Percentiles rank a stretch among this genome's conserved stretches.
phyloP scores from a whole-genome alignment of 2,113 vertebrate species.

The Ornithorhynchus anatinus region DNA sequence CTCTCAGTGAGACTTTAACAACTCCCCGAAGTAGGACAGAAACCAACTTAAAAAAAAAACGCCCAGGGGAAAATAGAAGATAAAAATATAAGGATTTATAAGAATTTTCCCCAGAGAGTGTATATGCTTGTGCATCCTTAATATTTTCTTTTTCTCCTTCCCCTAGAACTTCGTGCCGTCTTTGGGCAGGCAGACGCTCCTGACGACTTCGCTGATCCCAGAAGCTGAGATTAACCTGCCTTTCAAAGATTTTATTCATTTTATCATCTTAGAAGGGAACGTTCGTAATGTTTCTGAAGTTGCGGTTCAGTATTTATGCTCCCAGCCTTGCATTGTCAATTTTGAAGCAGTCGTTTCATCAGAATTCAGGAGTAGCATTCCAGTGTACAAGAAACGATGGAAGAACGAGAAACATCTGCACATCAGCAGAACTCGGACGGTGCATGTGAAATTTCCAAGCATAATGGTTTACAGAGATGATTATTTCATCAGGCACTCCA shows the following conservation, averaged over 20 bases:
- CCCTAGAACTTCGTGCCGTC: conserved; percentile 59
- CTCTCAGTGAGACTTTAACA: no score
- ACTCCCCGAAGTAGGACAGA: no score
- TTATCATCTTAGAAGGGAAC: conserved; percentile 76
- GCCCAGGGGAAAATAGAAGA: conserved; percentile 8
- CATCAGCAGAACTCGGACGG: conserved; percentile 65
- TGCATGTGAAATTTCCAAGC: conserved; percentile 79
- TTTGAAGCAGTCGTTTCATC: conserved; percentile 83
- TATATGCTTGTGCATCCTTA: background rate
- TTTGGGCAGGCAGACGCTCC: conserved; percentile 65
- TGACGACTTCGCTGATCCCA: conserved; percentile 59
- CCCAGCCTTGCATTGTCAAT: conserved; percentile 77
- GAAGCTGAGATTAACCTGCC: conserved; percentile 27
- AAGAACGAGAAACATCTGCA: conserved; percentile 67
- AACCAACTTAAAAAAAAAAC: no score
- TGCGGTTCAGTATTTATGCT: conserved; percentile 81
- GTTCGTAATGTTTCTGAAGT: conserved; percentile 75
- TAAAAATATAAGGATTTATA: background rate
- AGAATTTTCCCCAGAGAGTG: background rate
- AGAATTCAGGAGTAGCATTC: conserved; percentile 73
- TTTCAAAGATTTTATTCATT: conserved; percentile 76
- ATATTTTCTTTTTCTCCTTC: conserved; percentile 3
- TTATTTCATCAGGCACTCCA: conserved; percentile 75
- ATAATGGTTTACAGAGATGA: conserved; percentile 81
- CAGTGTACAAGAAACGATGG: conserved; percentile 85